phyloP scores from a whole-genome alignment of 1,140 invertebrate species.

The Ladona fulva region DNA sequence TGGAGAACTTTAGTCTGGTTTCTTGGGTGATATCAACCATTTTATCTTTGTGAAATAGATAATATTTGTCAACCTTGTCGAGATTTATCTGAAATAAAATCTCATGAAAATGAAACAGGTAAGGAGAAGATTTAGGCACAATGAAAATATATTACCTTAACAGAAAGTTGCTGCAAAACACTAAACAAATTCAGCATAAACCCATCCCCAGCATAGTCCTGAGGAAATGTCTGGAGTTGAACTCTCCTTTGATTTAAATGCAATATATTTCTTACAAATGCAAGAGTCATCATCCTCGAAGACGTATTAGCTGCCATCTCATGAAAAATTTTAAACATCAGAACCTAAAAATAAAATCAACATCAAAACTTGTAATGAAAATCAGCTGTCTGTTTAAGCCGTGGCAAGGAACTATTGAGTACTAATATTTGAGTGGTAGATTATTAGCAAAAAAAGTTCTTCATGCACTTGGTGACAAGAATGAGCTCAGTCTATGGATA shows the following conservation, averaged over 20 bases:
- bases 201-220: slow-evolving; percentile 64
- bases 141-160: slow-evolving; percentile 47
- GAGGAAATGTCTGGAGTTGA: neutral
- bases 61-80: slow-evolving; percentile 73
- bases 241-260: neutral
- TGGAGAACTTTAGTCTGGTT: slow-evolving; percentile 71
- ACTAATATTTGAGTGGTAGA: too few species aligned
- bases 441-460: too few species aligned
- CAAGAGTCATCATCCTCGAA: neutral
- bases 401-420: too few species aligned
- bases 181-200: slow-evolving; percentile 90
- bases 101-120: too few species aligned
- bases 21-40: slow-evolving; percentile 72
- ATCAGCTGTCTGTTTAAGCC: too few species aligned
- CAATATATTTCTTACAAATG: neutral
- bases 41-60: slow-evolving; percentile 75
- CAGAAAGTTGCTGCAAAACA: slow-evolving; percentile 76
- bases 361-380: too few species aligned
- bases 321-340: neutral
- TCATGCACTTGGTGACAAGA: too few species aligned
- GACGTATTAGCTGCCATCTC: neutral
- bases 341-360: neutral
- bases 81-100: slow-evolving; percentile 62
- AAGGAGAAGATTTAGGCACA: slow-evolving; percentile 16
- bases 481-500: too few species aligned